A percentile compares a stretch with the other conserved stretches of the same genome.
Evolutionary conservation across 2,113 vertebrate species (phyloP).

Genomic region (Lepidiolamprologus cunningtoni): DNA sequence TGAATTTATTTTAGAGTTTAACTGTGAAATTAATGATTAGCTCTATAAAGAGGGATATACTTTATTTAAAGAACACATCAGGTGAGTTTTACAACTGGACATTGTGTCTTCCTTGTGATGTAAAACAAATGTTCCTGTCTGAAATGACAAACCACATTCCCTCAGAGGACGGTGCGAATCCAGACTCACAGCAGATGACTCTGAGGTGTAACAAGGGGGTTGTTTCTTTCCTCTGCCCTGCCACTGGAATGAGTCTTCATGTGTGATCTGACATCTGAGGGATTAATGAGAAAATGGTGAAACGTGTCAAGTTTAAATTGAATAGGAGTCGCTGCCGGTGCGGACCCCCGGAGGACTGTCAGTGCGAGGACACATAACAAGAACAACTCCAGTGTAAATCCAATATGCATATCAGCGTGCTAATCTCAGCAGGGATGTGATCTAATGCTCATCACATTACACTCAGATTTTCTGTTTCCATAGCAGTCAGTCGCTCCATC

Average conservation of each 20-base stretch:
- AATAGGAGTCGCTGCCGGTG: neutral
- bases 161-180: neutral
- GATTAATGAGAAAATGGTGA: conserved; percentile 7
- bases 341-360: neutral
- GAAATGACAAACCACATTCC: neutral
- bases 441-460: neutral
- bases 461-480: neutral
- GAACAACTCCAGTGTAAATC: neutral
- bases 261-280: neutral
- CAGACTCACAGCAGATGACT: neutral
- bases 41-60: neutral
- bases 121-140: neutral
- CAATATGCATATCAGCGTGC: neutral
- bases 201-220: neutral
- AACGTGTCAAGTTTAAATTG: conserved; percentile 3
- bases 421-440: neutral
- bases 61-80: neutral
- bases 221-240: neutral
- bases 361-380: neutral
- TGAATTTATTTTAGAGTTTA: neutral
- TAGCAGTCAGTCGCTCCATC: neutral
- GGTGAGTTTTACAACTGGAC: neutral
- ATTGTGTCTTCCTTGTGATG: neutral
- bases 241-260: neutral
- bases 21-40: neutral